Percentiles rank a stretch among this genome's conserved stretches.
These are phyloP conservation scores for Micromussa lordhowensis DNA, from an alignment of 92 coral and sea anemone genomes.

Conservation along the genomic window DNA sequence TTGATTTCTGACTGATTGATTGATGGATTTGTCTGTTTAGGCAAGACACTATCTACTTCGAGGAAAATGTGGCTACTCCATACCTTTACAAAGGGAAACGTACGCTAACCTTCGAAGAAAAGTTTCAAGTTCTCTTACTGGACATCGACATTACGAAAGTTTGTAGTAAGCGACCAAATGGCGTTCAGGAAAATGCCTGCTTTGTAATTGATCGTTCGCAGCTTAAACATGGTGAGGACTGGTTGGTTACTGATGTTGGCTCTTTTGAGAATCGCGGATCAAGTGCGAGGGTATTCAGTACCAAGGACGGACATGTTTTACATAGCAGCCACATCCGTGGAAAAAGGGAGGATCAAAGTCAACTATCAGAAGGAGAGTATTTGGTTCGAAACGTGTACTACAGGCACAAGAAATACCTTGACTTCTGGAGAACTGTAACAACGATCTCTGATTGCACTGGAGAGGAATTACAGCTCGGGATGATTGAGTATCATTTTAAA, in stretches of 20 bases:
- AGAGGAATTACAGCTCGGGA: constrained; percentile 37
- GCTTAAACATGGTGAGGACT: constrained; percentile 47
- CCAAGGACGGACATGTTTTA: background rate
- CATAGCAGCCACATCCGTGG: constrained; percentile 24
- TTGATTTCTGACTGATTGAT: too few relatives aligned
- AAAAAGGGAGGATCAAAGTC: constrained; percentile 6
- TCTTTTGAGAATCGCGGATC: constrained; percentile 42
- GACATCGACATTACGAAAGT: background rate
- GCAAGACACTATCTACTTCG: too few relatives aligned
- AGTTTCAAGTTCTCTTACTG: constrained; percentile 15
- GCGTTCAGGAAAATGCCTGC: constrained; percentile 23
- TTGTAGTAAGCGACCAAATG: background rate
- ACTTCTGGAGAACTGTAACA: constrained; percentile 24
- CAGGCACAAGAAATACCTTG: constrained; percentile 19
- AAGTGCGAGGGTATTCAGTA: too few relatives aligned
- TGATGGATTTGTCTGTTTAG: too few relatives aligned
- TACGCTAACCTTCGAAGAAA: background rate
- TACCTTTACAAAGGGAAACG: too few relatives aligned
- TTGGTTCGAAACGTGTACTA: constrained; percentile 24
- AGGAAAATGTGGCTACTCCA: too few relatives aligned
- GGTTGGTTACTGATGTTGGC: constrained; percentile 54
- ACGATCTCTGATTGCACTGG: background rate
- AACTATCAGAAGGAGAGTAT: constrained; percentile 3
- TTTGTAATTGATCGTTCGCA: constrained; percentile 45
- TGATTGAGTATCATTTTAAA: constrained; percentile 21